phyloP scores from a whole-genome alignment of 2,797 vertebrate genomes.

The Bradypus variegatus region DNA sequence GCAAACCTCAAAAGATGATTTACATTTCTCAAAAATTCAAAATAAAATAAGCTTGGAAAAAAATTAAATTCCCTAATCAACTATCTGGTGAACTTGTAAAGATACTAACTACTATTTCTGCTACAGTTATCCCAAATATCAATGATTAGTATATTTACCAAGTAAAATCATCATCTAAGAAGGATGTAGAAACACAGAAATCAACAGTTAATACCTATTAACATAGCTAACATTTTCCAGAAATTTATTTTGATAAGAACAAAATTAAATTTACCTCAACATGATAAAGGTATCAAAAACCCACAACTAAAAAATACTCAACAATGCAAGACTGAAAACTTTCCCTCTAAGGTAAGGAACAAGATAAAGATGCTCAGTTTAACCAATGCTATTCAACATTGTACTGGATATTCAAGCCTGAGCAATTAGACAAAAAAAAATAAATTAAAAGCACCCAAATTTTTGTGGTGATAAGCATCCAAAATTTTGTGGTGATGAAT shows the following conservation, averaged over 20 bases:
- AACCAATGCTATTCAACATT: too few species aligned
- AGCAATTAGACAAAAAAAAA: too few species aligned
- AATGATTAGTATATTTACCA: background rate
- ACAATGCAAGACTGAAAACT: background rate
- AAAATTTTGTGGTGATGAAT: too few species aligned
- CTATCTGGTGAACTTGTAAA: constrained; percentile 2
- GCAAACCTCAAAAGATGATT: background rate
- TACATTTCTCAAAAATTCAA: background rate
- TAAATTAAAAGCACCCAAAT: too few species aligned
- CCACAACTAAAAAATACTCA: background rate
- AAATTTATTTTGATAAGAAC: background rate
- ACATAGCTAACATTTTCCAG: background rate
- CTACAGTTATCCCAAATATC: background rate
- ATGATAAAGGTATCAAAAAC: too few species aligned
- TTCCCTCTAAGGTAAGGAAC: too few species aligned
- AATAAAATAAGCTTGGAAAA: background rate
- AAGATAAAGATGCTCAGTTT: too few species aligned
- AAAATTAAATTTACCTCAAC: background rate
- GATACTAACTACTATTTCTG: background rate
- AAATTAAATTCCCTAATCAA: background rate
- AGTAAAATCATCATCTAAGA: background rate
- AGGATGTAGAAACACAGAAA: background rate
- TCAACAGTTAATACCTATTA: background rate
- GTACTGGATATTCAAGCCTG: too few species aligned
- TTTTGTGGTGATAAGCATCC: too few species aligned